These are phyloP conservation scores for Cerceris ruficornis DNA, from an alignment of 2,888 invertebrate species.

Conservation along the genomic window DNA sequence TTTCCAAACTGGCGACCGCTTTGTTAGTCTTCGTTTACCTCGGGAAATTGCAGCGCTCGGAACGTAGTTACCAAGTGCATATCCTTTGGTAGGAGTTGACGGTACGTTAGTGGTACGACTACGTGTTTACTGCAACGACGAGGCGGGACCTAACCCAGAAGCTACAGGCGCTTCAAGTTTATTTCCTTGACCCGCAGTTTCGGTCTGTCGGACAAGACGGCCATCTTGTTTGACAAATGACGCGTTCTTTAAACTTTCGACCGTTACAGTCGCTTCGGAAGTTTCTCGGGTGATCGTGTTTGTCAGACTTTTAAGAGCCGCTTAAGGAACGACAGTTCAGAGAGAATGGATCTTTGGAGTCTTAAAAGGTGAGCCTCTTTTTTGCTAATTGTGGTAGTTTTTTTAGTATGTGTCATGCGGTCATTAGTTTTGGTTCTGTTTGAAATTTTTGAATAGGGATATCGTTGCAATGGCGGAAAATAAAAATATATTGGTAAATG, in stretches of 20 bases:
- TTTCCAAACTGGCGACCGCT: constrained; percentile 45
- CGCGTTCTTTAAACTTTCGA: not conserved
- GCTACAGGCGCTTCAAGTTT: constrained; percentile 33
- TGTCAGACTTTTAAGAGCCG: not conserved
- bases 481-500: too few species aligned
- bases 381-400: too few species aligned
- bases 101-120: constrained; percentile 30
- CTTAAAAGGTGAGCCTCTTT: too few species aligned
- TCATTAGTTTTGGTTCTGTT: too few species aligned
- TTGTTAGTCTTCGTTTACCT: constrained; percentile 65
- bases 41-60: constrained; percentile 60
- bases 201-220: not conserved
- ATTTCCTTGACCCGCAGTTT: constrained; percentile 42
- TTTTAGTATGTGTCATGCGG: too few species aligned
- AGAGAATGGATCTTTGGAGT: too few species aligned
- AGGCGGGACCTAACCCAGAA: constrained; percentile 25
- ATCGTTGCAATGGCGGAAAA: too few species aligned
- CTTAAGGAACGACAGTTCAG: too few species aligned
- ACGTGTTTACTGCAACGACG: constrained; percentile 52
- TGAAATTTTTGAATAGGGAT: too few species aligned
- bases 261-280: not conserved
- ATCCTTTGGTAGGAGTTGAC: constrained; percentile 36
- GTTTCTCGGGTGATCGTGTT: not conserved
- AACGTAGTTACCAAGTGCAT: constrained; percentile 48
- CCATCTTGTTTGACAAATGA: constrained; percentile 13